Conservation (phyloP, 2,113 vertebrate genomes). For the Bufo bufo region DNA sequence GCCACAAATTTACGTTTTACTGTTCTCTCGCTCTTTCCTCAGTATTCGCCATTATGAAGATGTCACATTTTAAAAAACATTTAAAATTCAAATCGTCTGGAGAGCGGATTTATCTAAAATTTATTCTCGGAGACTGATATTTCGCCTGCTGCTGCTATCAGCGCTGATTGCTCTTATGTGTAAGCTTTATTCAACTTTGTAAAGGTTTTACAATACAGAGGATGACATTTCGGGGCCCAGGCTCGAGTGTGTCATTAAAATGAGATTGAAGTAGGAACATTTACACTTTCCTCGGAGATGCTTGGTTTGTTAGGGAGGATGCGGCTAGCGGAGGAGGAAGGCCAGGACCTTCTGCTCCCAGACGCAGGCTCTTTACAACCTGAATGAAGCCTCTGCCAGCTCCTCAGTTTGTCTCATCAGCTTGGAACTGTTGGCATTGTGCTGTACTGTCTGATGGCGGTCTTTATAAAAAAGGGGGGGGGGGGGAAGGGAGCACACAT, state of each 20-base stretch:
- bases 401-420: not conserved
- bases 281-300: constrained; percentile 66
- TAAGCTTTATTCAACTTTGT: constrained; percentile 70
- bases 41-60: constrained; percentile 68
- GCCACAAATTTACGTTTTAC: constrained; percentile 66
- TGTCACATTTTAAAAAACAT: constrained; percentile 70
- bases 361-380: not conserved
- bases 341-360: not conserved
- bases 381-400: not conserved
- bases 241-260: constrained; percentile 68
- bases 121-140: constrained; percentile 74
- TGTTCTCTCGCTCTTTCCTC: constrained; percentile 61
- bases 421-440: not conserved
- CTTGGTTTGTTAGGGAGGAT: constrained; percentile 62
- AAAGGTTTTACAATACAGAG: constrained; percentile 72
- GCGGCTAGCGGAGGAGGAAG: not conserved
- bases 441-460: constrained; percentile 1
- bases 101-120: constrained; percentile 73
- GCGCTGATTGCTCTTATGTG: constrained; percentile 71
- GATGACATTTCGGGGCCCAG: constrained; percentile 69
- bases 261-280: constrained; percentile 70
- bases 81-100: constrained; percentile 75
- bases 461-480: not conserved
- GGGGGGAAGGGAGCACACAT: too few relatives aligned
- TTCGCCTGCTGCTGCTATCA: constrained; percentile 68